These are phyloP conservation scores for Idaea biselata DNA, from an alignment of 2,888 invertebrate genomes.

Conservation along the genomic window DNA sequence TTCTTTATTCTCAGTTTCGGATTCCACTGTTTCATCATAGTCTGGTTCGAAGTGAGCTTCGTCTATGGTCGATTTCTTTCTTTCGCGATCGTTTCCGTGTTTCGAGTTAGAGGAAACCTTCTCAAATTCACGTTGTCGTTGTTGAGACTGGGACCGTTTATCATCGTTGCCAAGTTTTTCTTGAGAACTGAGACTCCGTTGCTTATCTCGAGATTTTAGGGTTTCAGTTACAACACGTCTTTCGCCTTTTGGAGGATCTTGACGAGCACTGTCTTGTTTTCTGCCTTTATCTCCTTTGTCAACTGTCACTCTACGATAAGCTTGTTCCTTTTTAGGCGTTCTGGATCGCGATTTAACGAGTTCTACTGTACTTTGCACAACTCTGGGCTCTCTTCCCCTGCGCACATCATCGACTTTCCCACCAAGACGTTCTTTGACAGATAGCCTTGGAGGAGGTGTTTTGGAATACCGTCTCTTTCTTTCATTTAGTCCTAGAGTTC, in stretches of 20 bases:
- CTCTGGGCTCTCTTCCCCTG: slow-evolving; percentile 73
- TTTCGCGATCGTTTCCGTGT: slow-evolving; percentile 61
- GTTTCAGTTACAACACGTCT: slow-evolving; percentile 47
- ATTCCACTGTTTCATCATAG: slow-evolving; percentile 83
- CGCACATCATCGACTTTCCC: slow-evolving; percentile 85
- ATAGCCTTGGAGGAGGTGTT: slow-evolving; percentile 83
- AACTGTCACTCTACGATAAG: slow-evolving; percentile 75
- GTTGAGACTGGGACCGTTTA: slow-evolving; percentile 37
- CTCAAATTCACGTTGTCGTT: slow-evolving; percentile 35
- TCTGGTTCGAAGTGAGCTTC: slow-evolving; percentile 88
- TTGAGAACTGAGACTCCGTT: slow-evolving; percentile 42
- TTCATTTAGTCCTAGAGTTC: slow-evolving; percentile 73
- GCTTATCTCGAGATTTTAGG: slow-evolving; percentile 46
- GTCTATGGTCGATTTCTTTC: slow-evolving; percentile 85
- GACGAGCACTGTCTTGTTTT: slow-evolving; percentile 52
- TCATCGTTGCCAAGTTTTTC: slow-evolving; percentile 53
- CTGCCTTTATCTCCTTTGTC: slow-evolving; percentile 62
- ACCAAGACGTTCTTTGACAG: slow-evolving; percentile 90
- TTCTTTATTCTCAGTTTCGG: slow-evolving; percentile 83
- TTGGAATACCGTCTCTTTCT: slow-evolving; percentile 65
- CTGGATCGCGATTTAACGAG: slow-evolving; percentile 77
- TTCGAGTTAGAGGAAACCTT: slow-evolving; percentile 40
- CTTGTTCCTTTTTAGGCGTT: slow-evolving; percentile 72
- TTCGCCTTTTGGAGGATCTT: slow-evolving; percentile 51
- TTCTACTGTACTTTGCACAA: slow-evolving; percentile 79